phyloP scores from a whole-genome alignment of 2,113 vertebrate genomes.

The Callipepla californica region DNA sequence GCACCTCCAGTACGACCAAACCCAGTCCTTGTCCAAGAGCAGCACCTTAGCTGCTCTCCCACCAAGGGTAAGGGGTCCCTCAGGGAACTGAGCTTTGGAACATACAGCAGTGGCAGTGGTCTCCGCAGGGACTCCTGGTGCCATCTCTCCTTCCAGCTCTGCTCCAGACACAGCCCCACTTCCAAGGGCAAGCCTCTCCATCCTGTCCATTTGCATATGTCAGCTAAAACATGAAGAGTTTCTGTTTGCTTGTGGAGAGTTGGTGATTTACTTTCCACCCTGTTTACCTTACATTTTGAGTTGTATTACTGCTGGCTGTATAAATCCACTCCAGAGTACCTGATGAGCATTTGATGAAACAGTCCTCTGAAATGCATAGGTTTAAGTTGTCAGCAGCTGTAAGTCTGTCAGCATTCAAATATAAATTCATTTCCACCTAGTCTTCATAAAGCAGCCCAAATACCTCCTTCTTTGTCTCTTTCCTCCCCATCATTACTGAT shows the following conservation, averaged over 20 bases:
- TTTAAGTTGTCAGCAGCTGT: neutral
- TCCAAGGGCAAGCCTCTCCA: neutral
- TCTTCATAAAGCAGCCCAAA: neutral
- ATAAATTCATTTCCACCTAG: neutral
- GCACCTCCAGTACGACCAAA: neutral
- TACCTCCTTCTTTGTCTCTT: neutral
- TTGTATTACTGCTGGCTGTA: slow-evolving; percentile 1
- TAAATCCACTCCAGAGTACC: slow-evolving; percentile 3
- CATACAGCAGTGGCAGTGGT: neutral
- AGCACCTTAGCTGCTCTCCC: fast-evolving
- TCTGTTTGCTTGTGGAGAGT: neutral
- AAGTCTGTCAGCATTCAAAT: neutral
- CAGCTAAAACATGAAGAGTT: neutral
- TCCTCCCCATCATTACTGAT: neutral
- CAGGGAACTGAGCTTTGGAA: neutral
- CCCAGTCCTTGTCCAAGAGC: neutral
- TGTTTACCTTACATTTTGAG: neutral
- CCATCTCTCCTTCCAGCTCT: neutral
- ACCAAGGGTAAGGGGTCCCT: fast-evolving
- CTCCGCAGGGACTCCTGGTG: neutral
- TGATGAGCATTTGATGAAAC: slow-evolving; percentile 4
- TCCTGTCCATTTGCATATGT: neutral
- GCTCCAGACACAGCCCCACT: neutral
- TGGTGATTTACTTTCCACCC: neutral
- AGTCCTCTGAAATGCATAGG: neutral